Evolutionary conservation across 1,140 invertebrate genomes (phyloP), one percentile per base, ranked within the genome.

Genomic region (Drosophila erecta): DNA sequence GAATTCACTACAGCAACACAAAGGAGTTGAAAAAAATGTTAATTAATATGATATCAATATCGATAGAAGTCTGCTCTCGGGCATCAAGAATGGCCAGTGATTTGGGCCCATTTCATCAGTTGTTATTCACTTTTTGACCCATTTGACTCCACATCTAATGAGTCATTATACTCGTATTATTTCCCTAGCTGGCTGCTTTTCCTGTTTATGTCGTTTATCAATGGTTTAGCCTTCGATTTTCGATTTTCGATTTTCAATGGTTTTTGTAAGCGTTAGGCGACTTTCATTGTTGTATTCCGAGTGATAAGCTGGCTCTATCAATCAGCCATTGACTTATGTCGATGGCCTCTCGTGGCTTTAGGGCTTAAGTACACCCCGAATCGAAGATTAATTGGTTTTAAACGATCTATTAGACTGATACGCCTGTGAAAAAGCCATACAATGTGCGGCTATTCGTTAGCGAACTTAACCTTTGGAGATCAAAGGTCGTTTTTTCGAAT

Each of bases 251-350:
- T 14, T 41, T 11, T 35, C 22, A 14, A 24, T 15, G 22, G 15
- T 46, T 64, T 17, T 38, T 58, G 43, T n/a, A 37, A 24, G 40
- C n/a, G 46, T 27, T 56, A 17, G 17, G 33, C 40, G 53, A 55
- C 41, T 40, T 10, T 4, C n/a, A 69, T 38, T 70, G 54, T 61
- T 57, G 51, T 27, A 38, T 7, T 10, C 20, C 15, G 1, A 5
- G 11, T 41, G 67, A 71, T 72, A 74, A 74, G 69, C 70, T 50
- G 49, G 50, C 70, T 50, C 70, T 51, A 75, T 75, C 71, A 75
- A 75, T 75, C 71, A 75, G 58, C 70, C 70, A 75, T 75, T 75
- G 72, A 74, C 58, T 56, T 75, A 35, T 69, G 67, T 71, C 64
- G 65, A 49, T 70, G 65, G 67, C 27, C 67, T 57, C 67, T 70